A percentile compares a stretch with the other conserved stretches of the same genome.
Evolutionary conservation across 2,797 vertebrate species (phyloP).

Genomic region (Lepilemur ruficaudatus): DNA sequence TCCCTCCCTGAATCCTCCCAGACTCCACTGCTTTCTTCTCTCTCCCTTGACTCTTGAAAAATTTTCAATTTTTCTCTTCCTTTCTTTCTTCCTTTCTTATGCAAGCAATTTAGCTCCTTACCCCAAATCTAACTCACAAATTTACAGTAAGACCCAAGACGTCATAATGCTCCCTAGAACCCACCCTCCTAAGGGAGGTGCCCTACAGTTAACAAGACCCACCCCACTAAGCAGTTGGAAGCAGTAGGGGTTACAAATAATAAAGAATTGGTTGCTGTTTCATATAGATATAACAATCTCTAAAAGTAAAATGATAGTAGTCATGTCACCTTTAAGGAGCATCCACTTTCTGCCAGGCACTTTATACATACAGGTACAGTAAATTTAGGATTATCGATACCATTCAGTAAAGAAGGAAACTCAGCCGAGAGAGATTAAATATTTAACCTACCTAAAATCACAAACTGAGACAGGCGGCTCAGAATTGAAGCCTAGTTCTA

Average conservation of each 20-base stretch:
- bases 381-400: not conserved
- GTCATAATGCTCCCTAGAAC: not conserved
- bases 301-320: not conserved
- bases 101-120: not conserved
- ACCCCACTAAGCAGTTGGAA: not conserved
- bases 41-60: not conserved
- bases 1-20: not conserved
- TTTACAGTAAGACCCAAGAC: not conserved
- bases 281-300: not conserved
- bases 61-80: not conserved
- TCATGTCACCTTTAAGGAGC: not conserved
- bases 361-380: not conserved
- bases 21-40: not conserved
- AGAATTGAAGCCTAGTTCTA: not conserved
- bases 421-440: not conserved
- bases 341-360: not conserved
- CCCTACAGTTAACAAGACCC: not conserved
- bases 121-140: not conserved
- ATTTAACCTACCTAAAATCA: not conserved
- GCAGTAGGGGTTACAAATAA: not conserved
- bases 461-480: not conserved
- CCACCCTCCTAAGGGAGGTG: not conserved
- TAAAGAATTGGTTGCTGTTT: not conserved
- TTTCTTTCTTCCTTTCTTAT: not conserved
- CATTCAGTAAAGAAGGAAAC: not conserved